Conservation (phyloP, 2,113 vertebrate species). For the Phalacrocorax carbo region DNA sequence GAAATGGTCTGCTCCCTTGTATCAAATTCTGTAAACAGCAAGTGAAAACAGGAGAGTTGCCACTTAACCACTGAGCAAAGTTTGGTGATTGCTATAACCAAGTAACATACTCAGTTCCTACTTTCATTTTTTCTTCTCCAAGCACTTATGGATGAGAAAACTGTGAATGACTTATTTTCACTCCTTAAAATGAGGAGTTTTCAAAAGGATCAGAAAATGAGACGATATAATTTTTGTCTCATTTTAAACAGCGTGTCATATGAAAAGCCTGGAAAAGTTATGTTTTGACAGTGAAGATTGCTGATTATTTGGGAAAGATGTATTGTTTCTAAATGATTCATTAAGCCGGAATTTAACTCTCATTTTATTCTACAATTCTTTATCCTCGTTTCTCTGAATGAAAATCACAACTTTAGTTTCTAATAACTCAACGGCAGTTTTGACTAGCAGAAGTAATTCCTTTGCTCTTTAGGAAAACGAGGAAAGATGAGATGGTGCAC, state of each 20-base stretch:
- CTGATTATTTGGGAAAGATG: slow-evolving; percentile 28
- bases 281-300: slow-evolving; percentile 36
- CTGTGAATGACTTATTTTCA: not conserved
- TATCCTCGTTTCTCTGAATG: not conserved
- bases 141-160: not conserved
- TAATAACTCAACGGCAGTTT: slow-evolving; percentile 6
- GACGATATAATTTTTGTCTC: not conserved
- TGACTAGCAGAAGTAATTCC: not conserved
- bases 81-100: not conserved
- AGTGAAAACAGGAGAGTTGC: not conserved
- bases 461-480: not conserved
- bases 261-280: slow-evolving; percentile 2
- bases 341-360: slow-evolving; percentile 16
- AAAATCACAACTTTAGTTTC: slow-evolving; percentile 17
- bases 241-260: not conserved
- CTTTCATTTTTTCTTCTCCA: not conserved
- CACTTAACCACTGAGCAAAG: not conserved
- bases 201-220: not conserved
- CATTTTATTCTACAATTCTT: slow-evolving; percentile 22
- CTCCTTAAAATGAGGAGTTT: not conserved
- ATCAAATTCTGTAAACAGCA: not conserved
- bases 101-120: not conserved
- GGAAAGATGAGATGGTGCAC: not conserved
- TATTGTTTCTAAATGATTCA: slow-evolving; percentile 42
- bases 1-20: not conserved